Evolutionary conservation across 2,797 vertebrate species (phyloP).

Genomic region (Gymnocypris eckloni): DNA sequence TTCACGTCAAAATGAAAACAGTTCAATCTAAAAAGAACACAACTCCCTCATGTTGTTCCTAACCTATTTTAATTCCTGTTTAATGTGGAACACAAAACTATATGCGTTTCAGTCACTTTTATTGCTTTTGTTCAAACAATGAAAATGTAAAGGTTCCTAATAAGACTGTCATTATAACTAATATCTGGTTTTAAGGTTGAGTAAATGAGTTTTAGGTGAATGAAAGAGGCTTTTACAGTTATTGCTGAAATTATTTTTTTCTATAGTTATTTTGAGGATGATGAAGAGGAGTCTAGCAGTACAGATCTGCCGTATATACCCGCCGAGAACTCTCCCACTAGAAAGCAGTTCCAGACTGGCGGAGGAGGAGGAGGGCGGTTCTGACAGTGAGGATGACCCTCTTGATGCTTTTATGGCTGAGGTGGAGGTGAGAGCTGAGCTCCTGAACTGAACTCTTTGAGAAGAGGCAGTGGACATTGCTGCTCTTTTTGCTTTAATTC

Average conservation of each 20-base stretch:
- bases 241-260: neutral
- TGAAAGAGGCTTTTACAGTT: neutral
- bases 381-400: conserved; percentile 97
- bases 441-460: neutral
- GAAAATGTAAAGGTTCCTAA: neutral
- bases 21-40: neutral
- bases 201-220: too few relatives aligned
- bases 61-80: neutral
- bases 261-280: conserved; percentile 96
- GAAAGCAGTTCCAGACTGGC: conserved; percentile 90
- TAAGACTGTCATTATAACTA: too few relatives aligned
- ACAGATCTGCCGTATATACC: conserved; percentile 96
- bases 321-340: conserved; percentile 96
- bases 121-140: neutral
- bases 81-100: neutral
- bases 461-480: neutral
- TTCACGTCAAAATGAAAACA: neutral
- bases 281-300: conserved; percentile 93
- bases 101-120: neutral
- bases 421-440: conserved; percentile 86
- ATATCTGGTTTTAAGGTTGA: neutral
- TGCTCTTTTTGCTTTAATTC: neutral
- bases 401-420: conserved; percentile 99
- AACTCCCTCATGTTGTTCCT: neutral
- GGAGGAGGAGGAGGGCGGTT: conserved; percentile 84